A percentile compares a stretch with the other conserved stretches of the same genome.
phyloP scores from a whole-genome alignment of 2,888 invertebrate species.

The Schizotus pectinicornis region DNA sequence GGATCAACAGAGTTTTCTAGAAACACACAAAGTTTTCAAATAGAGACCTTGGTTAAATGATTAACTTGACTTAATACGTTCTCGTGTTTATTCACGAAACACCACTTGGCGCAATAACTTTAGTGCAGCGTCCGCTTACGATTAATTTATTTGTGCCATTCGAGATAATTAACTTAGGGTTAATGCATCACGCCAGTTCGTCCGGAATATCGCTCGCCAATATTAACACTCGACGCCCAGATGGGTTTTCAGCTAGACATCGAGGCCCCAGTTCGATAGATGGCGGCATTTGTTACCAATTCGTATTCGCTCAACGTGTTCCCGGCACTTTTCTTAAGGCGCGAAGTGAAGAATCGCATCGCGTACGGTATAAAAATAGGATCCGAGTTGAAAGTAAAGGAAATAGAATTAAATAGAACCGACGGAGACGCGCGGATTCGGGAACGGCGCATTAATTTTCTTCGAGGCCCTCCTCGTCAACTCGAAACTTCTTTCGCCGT shows the following conservation, averaged over 20 bases:
- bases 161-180: too few relatives aligned
- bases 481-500: not conserved
- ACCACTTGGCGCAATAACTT: too few relatives aligned
- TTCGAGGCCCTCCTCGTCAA: not conserved
- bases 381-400: slow-evolving; percentile 12
- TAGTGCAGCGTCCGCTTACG: too few relatives aligned
- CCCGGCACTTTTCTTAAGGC: slow-evolving; percentile 41
- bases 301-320: slow-evolving; percentile 62
- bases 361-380: slow-evolving; percentile 25
- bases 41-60: too few relatives aligned
- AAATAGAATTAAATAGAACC: slow-evolving; percentile 27
- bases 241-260: slow-evolving; percentile 5
- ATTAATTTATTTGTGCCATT: too few relatives aligned
- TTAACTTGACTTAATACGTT: too few relatives aligned
- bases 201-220: too few relatives aligned
- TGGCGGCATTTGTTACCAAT: slow-evolving; percentile 63
- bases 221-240: too few relatives aligned
- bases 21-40: too few relatives aligned
- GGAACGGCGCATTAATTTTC: slow-evolving; percentile 18
- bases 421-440: slow-evolving; percentile 15
- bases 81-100: too few relatives aligned
- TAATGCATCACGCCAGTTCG: too few relatives aligned
- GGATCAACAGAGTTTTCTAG: too few relatives aligned
- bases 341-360: slow-evolving; percentile 22
- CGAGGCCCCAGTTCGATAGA: slow-evolving; percentile 40